phyloP scores from a whole-genome alignment of 2,113 vertebrate species.

The Melanocharis versteri region DNA sequence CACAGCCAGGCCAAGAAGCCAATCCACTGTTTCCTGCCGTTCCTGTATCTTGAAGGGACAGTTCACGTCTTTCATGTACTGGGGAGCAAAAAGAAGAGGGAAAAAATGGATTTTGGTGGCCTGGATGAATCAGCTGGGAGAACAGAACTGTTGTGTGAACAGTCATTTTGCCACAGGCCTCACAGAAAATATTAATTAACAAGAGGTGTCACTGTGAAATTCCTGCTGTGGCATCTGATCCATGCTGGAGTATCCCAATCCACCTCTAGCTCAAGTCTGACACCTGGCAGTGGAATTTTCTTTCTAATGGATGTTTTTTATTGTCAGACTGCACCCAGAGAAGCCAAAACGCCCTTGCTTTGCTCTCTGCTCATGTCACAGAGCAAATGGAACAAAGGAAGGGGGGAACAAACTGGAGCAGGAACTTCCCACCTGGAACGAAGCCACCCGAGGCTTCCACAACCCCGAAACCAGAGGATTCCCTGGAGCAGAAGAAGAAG shows the following conservation, averaged over 20 bases:
- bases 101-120: not conserved
- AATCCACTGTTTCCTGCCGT: constrained; percentile 87
- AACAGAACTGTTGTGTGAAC: not conserved
- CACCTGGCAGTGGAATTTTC: not conserved
- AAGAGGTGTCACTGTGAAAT: not conserved
- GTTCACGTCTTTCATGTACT: constrained; percentile 93
- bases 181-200: not conserved
- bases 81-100: not conserved
- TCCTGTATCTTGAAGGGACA: constrained; percentile 89
- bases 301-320: not conserved
- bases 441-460: not conserved
- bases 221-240: not conserved
- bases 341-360: not conserved
- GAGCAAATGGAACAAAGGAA: not conserved
- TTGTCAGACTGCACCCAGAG: not conserved
- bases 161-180: not conserved
- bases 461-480: not conserved
- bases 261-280: not conserved
- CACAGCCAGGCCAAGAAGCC: constrained; percentile 94
- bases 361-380: not conserved
- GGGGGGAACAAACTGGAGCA: not conserved
- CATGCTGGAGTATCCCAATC: fast-evolving
- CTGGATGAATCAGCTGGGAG: not conserved
- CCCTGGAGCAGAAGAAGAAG: not conserved
- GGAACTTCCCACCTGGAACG: not conserved